phyloP scores from a whole-genome alignment of 2,888 invertebrate species.

The Phengaris arion region DNA sequence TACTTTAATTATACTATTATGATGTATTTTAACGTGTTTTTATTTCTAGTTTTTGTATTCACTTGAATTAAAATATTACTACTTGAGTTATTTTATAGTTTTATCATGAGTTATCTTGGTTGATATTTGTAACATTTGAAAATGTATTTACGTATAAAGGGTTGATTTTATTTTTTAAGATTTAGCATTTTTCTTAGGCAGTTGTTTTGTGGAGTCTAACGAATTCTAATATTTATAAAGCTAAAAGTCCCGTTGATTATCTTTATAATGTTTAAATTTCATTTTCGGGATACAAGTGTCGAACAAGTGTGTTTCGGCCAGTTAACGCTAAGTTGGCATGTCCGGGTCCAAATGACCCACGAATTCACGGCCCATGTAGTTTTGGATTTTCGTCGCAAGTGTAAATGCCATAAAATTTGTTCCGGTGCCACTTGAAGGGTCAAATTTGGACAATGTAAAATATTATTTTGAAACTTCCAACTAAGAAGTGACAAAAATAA shows the following conservation, averaged over 20 bases:
- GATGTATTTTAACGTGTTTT: neutral
- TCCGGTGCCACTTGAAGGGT: conserved; percentile 63
- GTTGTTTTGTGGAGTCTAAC: too few relatives aligned
- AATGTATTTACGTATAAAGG: too few relatives aligned
- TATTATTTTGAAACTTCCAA: conserved; percentile 36
- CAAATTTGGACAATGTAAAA: conserved; percentile 52
- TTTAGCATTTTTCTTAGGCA: too few relatives aligned
- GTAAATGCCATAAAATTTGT: conserved; percentile 71
- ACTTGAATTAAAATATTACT: too few relatives aligned
- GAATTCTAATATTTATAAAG: too few relatives aligned
- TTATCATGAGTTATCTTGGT: too few relatives aligned
- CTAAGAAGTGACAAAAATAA: conserved; percentile 31
- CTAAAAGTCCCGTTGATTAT: neutral
- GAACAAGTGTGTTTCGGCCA: conserved; percentile 1
- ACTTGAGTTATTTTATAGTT: too few relatives aligned
- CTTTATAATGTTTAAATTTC: neutral
- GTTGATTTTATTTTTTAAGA: too few relatives aligned
- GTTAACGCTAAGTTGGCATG: conserved; percentile 62
- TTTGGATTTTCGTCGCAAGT: conserved; percentile 67
- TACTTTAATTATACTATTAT: neutral
- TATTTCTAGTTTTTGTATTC: too few relatives aligned
- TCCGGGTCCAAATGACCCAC: conserved; percentile 66
- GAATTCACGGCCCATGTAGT: conserved; percentile 73
- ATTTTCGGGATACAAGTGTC: neutral
- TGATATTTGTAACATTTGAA: too few relatives aligned